These are phyloP conservation scores for Mastigias papua DNA, from an alignment of 30 jellyfish, hydroid and myxozoan genomes.

Conservation along the genomic window DNA sequence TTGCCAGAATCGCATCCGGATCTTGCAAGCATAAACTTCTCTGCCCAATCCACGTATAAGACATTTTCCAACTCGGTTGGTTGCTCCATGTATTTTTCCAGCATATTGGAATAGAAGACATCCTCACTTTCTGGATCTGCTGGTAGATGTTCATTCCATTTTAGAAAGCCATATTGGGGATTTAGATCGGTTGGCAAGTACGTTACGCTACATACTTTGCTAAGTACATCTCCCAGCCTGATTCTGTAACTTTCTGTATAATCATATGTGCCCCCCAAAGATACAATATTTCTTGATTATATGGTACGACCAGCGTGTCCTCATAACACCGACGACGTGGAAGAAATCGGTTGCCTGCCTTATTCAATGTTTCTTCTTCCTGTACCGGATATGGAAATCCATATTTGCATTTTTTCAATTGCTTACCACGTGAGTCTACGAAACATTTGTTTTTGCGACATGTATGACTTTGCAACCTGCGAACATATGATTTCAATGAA, in stretches of 20 bases:
- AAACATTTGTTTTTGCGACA: background rate
- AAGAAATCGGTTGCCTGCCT: conserved; percentile 17
- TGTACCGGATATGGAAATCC: conserved; percentile 9
- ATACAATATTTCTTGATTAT: no score
- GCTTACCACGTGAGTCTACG: background rate
- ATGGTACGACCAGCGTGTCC: background rate
- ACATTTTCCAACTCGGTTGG: background rate
- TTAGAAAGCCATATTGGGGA: no score
- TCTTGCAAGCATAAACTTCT: background rate
- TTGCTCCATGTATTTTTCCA: background rate
- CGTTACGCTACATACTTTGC: background rate
- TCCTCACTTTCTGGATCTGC: background rate
- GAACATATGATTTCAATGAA: conserved; percentile 1
- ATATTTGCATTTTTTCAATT: background rate
- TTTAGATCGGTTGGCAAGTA: conserved; percentile 5
- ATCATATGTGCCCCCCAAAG: background rate
- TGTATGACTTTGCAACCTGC: background rate
- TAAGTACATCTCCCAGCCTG: no score
- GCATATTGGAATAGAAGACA: no score
- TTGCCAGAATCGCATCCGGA: no score
- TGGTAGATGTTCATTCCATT: background rate
- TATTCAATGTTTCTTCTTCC: background rate
- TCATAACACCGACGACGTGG: conserved; percentile 29
- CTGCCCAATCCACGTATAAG: background rate
- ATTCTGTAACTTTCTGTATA: no score